Base-by-base conservation (phyloP, 1,140 invertebrate species). In the Drosophila nebulosa region DNA sequence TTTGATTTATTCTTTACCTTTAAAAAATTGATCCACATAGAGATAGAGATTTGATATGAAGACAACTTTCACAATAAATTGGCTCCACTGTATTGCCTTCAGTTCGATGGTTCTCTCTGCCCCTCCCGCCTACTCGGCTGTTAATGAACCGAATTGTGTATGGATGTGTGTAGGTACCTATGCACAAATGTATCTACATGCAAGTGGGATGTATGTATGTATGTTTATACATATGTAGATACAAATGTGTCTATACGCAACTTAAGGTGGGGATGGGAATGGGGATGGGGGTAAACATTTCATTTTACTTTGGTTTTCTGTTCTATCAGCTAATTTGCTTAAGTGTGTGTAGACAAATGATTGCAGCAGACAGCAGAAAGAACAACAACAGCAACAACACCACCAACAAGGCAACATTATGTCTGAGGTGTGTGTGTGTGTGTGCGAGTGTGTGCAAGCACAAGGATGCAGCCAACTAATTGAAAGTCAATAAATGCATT, bases 401-500 rank as follows among this genome's bases (percentile, higher is more conserved):
- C 9, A 56, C n/a, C 46, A 18, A 62, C 22, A 35, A 60, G 30
- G 42, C 56, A 42, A 42, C 39, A 42, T 42, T 9, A 4, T 46
- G 39, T 18, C 16, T 46, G 16, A 46, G 39, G 36, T 42, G 36
- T 18, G 5, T 42, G 39, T 50, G 12, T 14, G 10, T 10, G 18
- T 27, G 42, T 51, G 18, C 24, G 46, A 51, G 10, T 71, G 14
- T 26, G 14, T 63, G 68, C 32, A 64, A 66, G 61, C 74, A 79
- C 83, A 86, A 86, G 81, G 81, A 86, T 85, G 77, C 61, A 68
- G 55, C 36, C 57, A 73, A 71, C 83, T 83, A 88, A 88, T 88
- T 88, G 83, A 88, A 88, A 88, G 83, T 78, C 83, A 79, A 88
- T 88, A 88, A 83, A 62, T 88, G 64, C 68, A 63, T 55, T 76